phyloP scores from a whole-genome alignment of 2,797 vertebrate genomes.

The Channallabes apus region DNA sequence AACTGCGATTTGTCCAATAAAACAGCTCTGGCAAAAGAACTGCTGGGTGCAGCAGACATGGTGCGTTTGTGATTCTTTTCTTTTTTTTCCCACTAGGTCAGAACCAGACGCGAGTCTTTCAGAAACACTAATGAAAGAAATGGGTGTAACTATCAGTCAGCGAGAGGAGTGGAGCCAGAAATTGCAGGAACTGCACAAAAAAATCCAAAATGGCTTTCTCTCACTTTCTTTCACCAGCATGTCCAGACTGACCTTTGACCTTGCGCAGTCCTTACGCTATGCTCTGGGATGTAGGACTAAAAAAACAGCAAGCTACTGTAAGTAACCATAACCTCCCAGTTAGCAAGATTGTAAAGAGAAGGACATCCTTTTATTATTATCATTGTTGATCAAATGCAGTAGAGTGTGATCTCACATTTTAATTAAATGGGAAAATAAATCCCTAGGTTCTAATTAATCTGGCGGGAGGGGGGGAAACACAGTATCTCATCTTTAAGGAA shows the following conservation, averaged over 20 bases:
- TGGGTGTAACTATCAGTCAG: neutral
- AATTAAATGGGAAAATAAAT: neutral
- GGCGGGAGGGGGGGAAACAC: neutral
- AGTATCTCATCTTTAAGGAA: slow-evolving; percentile 13
- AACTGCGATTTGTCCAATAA: slow-evolving; percentile 45
- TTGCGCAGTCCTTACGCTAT: slow-evolving; percentile 10
- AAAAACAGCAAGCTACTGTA: no score
- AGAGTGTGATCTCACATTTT: no score
- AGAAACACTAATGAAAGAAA: slow-evolving; percentile 1
- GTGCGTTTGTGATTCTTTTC: slow-evolving; percentile 45
- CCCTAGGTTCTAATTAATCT: neutral
- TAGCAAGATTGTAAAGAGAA: neutral
- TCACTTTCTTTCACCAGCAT: neutral
- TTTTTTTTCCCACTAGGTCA: neutral
- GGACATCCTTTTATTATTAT: neutral
- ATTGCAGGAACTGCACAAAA: neutral
- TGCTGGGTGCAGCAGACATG: neutral
- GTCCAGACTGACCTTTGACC: slow-evolving; percentile 11
- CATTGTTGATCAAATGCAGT: neutral
- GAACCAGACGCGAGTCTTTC: slow-evolving; percentile 4
- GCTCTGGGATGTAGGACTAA: neutral
- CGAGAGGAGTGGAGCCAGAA: neutral
- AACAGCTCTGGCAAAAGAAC: slow-evolving; percentile 7
- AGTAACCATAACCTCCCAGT: neutral
- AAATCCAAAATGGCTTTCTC: neutral